phyloP scores from a whole-genome alignment of 2,888 invertebrate species.

The Aradus depressus region DNA sequence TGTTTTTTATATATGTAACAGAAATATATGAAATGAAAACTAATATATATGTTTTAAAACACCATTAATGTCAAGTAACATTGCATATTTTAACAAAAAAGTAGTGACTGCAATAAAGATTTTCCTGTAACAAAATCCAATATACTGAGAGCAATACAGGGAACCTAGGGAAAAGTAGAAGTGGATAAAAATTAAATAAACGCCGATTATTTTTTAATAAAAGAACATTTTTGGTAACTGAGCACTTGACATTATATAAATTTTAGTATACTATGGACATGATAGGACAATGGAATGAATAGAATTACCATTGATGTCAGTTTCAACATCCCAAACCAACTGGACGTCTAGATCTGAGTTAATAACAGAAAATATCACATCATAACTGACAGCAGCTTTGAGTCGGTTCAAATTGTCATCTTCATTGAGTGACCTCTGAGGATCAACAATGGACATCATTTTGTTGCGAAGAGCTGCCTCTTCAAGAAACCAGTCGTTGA shows the following conservation, averaged over 20 bases:
- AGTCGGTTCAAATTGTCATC: slow-evolving; percentile 34
- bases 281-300: neutral
- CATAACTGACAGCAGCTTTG: slow-evolving; percentile 52
- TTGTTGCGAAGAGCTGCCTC: slow-evolving; percentile 35
- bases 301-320: slow-evolving; percentile 50
- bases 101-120: too few relatives aligned
- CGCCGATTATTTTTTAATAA: neutral
- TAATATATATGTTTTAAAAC: too few relatives aligned
- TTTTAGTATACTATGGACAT: neutral
- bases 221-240: neutral
- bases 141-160: too few relatives aligned
- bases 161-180: too few relatives aligned
- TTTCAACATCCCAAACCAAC: slow-evolving; percentile 56
- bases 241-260: neutral
- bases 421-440: slow-evolving; percentile 1
- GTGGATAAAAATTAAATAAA: slow-evolving; percentile 1
- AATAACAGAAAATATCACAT: slow-evolving; percentile 69
- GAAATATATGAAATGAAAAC: too few relatives aligned
- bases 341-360: slow-evolving; percentile 68
- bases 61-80: too few relatives aligned
- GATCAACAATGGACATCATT: slow-evolving; percentile 19
- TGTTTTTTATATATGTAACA: too few relatives aligned
- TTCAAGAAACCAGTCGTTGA: slow-evolving; percentile 46
- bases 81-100: too few relatives aligned
- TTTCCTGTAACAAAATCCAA: too few relatives aligned